Evolutionary conservation across 2,113 vertebrate genomes (phyloP).

Genomic region (Bothrops jararaca): DNA sequence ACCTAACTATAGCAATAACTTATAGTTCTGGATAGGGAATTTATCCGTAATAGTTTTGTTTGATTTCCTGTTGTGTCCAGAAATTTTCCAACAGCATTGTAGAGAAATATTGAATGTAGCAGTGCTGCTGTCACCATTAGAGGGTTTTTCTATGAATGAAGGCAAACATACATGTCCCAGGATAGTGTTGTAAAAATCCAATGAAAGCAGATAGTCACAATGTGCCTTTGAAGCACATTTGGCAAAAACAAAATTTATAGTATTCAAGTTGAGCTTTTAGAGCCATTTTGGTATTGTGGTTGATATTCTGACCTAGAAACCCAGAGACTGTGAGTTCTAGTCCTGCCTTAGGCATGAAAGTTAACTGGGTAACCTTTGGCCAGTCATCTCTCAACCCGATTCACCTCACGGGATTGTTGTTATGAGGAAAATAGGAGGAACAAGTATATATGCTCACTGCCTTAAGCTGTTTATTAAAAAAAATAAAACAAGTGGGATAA

Average conservation of each 20-base stretch:
- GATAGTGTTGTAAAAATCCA: no score
- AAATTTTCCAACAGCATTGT: neutral
- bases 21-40: neutral
- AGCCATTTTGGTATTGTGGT: neutral
- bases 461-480: neutral
- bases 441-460: neutral
- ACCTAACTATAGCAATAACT: neutral
- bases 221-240: neutral
- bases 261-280: neutral
- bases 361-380: neutral
- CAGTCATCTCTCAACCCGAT: neutral
- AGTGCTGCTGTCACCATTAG: neutral
- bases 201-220: neutral
- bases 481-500: neutral
- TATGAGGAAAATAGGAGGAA: neutral
- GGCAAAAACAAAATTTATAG: no score
- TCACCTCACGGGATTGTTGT: neutral
- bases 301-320: neutral
- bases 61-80: neutral
- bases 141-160: neutral
- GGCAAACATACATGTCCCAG: no score
- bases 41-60: neutral
- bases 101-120: neutral
- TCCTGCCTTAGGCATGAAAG: neutral
- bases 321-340: neutral